These are phyloP conservation scores for Leptinotarsa rubiginosa DNA, from an alignment of 2,888 invertebrate genomes.

Conservation along the genomic window DNA sequence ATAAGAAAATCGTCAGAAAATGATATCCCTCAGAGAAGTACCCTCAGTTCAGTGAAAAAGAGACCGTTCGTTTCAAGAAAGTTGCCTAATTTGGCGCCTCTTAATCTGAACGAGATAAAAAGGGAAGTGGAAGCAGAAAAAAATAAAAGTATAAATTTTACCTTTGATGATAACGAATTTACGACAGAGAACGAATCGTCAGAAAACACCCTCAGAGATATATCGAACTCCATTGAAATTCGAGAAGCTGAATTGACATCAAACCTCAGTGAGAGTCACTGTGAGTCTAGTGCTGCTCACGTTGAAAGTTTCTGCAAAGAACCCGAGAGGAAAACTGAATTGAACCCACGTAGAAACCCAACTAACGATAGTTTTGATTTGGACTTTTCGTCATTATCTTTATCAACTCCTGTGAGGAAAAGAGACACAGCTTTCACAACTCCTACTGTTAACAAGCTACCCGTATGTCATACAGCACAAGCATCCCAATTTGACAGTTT, in stretches of 20 bases:
- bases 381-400: conserved; percentile 43
- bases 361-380: conserved; percentile 51
- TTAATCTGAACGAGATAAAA: conserved; percentile 39
- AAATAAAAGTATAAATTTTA: neutral
- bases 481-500: conserved; percentile 29
- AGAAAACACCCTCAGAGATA: conserved; percentile 8
- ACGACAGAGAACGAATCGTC: neutral
- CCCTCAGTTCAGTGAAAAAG: conserved; percentile 33
- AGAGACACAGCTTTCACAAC: conserved; percentile 11
- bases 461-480: neutral
- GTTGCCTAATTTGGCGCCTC: conserved; percentile 32
- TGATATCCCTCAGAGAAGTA: conserved; percentile 20
- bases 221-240: neutral
- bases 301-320: neutral
- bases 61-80: conserved; percentile 29
- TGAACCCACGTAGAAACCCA: conserved; percentile 24
- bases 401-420: conserved; percentile 42
- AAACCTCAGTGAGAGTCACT: no score
- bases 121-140: conserved; percentile 37
- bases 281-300: neutral
- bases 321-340: conserved; percentile 38
- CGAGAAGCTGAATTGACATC: no score
- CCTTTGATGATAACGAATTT: neutral
- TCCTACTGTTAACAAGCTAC: conserved; percentile 17
- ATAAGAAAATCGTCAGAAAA: conserved; percentile 27